Evolutionary conservation across 2,888 invertebrate genomes (phyloP).

Genomic region (Herminia tarsipennalis): DNA sequence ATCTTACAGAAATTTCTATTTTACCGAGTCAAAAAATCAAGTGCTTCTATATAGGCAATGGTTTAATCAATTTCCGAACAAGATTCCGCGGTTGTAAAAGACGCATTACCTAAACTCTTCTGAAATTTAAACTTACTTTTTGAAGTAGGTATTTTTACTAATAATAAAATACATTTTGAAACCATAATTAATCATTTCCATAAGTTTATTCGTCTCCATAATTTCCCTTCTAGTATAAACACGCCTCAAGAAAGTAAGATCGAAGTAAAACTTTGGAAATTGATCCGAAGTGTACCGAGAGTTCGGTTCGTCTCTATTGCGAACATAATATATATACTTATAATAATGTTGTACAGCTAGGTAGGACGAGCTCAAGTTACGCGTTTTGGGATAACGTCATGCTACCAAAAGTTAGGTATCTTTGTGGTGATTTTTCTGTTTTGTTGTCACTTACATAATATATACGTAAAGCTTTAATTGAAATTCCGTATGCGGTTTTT

Average conservation of each 20-base stretch:
- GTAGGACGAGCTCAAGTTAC: conserved; percentile 18
- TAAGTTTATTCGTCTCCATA: conserved; percentile 6
- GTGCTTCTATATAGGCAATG: no score
- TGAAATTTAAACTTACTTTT: no score
- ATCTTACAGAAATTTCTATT: no score
- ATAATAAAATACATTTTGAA: neutral
- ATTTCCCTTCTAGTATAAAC: conserved; percentile 41
- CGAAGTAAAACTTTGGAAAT: conserved; percentile 75
- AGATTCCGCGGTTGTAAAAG: no score
- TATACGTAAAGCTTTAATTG: no score
- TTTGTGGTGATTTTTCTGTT: no score
- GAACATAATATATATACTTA: conserved; percentile 45
- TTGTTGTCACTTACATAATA: no score
- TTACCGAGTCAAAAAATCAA: no score
- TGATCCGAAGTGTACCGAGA: conserved; percentile 67
- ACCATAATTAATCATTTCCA: neutral
- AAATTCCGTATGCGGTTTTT: no score
- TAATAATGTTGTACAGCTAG: conserved; percentile 38
- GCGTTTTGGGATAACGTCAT: conserved; percentile 10
- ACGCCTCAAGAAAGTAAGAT: conserved; percentile 54
- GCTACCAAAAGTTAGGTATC: neutral
- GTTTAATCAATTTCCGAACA: no score
- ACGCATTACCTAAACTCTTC: no score
- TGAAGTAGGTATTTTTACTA: neutral
- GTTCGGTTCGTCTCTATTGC: conserved; percentile 53